Evolutionary conservation across 2,888 invertebrate genomes (phyloP), one percentile per base, ranked within the genome.

Genomic region (Patella pellucida): DNA sequence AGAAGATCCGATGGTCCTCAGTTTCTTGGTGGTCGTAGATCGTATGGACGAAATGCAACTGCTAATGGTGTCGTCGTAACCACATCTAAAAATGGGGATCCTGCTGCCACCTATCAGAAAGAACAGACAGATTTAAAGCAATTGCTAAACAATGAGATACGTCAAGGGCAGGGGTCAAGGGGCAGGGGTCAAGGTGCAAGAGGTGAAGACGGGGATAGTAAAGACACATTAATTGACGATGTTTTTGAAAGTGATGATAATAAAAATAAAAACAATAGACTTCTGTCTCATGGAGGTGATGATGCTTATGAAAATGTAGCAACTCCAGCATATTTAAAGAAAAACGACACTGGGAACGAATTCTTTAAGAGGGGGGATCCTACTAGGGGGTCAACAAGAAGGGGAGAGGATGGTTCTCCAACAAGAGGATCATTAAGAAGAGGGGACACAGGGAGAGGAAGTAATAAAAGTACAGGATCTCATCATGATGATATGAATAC

Each of bases 221-320:
- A 78, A 69, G 78, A 78, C 51, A 78, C 78, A 52, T 54, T 76
- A 16, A 78, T 78, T 52, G 78, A 78, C 71, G 78, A 78, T 71
- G 78, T 78, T 12, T 78, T 78, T 71, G 78, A 78, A 7, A 71
- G 75, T 50, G 78, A 78, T 52, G 62, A 62, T 62, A 62, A 62
- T 62, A 62, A 62, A 62, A 62, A 62, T 62, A 23, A 23, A 23
- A 12, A 62, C 19, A 62, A 62, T 62, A 23, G 19, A 14, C 19
- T 23, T 23, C 19, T 19, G 2, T 62, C 62, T 0, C 2, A 12
- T 11, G 23, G 62, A 19, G 62, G 62, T 62, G 19, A 62, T 62
- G 19, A 62, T 14, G 11, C 62, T 62, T 23, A 23, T 23, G 23
- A 23, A 19, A 62, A 19, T 23, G 41, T 41, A 41, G 41, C 41